Base-by-base conservation (phyloP, 2,113 vertebrate genomes). In the Scomber scombrus region DNA sequence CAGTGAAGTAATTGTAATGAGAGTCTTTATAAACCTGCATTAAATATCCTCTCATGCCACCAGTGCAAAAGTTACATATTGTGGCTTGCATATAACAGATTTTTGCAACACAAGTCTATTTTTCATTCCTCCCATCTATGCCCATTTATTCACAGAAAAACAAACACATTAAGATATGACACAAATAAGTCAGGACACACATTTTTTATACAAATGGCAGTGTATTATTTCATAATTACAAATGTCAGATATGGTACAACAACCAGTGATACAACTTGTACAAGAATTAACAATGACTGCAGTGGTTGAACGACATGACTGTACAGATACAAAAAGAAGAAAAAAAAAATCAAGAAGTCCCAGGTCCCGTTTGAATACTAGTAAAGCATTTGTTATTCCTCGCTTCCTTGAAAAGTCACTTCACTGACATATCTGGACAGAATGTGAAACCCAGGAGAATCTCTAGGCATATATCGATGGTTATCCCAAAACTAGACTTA, bases 171-270 rank as follows among this genome's bases (percentile, higher is more conserved):
- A 19, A 80, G 16, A 46, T 23, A 66, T 13, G 26, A 77, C 45
- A 85, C 58, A 89, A 88, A 90, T 71, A 78, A 90, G 61, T 77
- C 52, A 81, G 54, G 81, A 93, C 75, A 75, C 73, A 60, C 71
- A 63, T 73, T 71, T 87, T 92, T 92, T 94, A 92, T 95, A 94
- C 89, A 95, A 78, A 91, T 65, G 85, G 95, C 95, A 96, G 94
- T 95, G 95, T 95, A 95, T 95, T 93, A 92, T 96, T 96, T 96
- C 93, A 96, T 96, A 95, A 95, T 95, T 95, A 95, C 93, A 95
- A 95, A 95, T 94, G 93, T 92, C 90, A 90, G 91, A 91, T 94
- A 93, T 94, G 94, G 82, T 94, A 95, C 94, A 95, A 95, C 88
- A 94, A 93, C 94, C 94, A 94, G 94, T 94, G 93, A 95, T 94